Evolutionary conservation across 1,140 invertebrate species (phyloP), one percentile per base, ranked within the genome.

Genomic region (Augochlora pura): DNA sequence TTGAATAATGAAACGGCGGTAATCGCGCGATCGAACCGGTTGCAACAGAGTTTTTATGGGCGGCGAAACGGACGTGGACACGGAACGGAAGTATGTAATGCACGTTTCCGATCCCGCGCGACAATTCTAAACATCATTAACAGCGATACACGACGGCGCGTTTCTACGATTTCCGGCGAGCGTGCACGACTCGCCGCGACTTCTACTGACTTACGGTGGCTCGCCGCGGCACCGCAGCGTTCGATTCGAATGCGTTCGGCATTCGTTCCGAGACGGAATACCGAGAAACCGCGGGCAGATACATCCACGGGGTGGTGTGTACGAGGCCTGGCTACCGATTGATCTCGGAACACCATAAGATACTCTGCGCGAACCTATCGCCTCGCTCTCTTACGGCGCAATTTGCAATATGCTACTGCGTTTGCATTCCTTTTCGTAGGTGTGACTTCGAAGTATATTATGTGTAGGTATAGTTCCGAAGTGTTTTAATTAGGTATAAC

Each of bases 201-300:
- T 46, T 14, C 18, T 5, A 6, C 18, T 21, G 49, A 16, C 52
- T 49, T 46, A 69, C 59, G 54, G 75, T 64, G 80, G 68, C 49
- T 60, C 81, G 71, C 62, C 81, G 71, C 62, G 78, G 59, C 72
- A 59, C 57, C 77, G 71, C 49, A 66, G 49, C 9, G 57, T 82
- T 78, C 38, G 46, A 82, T 82, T 84, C 70, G 69, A 82, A 84
- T 82, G 71, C 83, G 18, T 65, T 67, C 71, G 80, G 71, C 80
- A 84, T 82, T 72, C 75, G 54, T 62, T 73, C 81, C 81, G 70
- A 84, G 83, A 82, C 83, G 67, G 72, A 84, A 80, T 84, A 84
- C 83, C 38, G 39, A 68, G 83, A 84, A 82, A 70, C 23, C 27
- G 5, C 27, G 67, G 23, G 62, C 64, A 39, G 72, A 75, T 60